Conservation (phyloP, 2,888 invertebrate genomes). For the Subacronicta megacephala region DNA sequence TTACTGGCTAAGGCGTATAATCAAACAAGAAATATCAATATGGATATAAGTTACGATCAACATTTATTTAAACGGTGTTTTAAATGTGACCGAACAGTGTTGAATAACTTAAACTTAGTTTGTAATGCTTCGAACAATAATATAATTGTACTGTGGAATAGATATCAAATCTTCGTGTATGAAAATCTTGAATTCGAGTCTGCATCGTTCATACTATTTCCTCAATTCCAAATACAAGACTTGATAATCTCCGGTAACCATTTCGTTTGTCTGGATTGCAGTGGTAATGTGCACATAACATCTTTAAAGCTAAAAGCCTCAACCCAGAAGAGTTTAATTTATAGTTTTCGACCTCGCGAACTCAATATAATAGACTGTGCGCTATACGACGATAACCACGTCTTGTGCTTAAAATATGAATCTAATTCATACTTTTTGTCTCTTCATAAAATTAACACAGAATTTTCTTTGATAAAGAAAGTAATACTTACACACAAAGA, state of each 20-base stretch:
- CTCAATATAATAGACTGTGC: constrained; percentile 57
- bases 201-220: constrained; percentile 60
- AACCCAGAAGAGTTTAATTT: constrained; percentile 67
- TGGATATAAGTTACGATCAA: constrained; percentile 59
- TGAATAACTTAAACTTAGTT: constrained; percentile 69
- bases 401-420: constrained; percentile 69
- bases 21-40: constrained; percentile 29
- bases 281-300: constrained; percentile 68
- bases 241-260: constrained; percentile 68
- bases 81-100: constrained; percentile 62
- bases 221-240: constrained; percentile 70
- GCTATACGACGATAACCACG: constrained; percentile 53
- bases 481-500: constrained; percentile 47
- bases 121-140: constrained; percentile 63
- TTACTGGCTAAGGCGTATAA: background rate
- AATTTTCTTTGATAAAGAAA: constrained; percentile 65
- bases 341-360: constrained; percentile 64
- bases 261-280: constrained; percentile 72
- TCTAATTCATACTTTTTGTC: constrained; percentile 60
- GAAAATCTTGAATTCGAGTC: constrained; percentile 66
- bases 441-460: constrained; percentile 65
- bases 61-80: constrained; percentile 62
- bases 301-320: constrained; percentile 74
- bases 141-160: constrained; percentile 76
- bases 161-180: constrained; percentile 79